Base-by-base conservation (phyloP, 2,113 vertebrate species). In the Channa argus region DNA sequence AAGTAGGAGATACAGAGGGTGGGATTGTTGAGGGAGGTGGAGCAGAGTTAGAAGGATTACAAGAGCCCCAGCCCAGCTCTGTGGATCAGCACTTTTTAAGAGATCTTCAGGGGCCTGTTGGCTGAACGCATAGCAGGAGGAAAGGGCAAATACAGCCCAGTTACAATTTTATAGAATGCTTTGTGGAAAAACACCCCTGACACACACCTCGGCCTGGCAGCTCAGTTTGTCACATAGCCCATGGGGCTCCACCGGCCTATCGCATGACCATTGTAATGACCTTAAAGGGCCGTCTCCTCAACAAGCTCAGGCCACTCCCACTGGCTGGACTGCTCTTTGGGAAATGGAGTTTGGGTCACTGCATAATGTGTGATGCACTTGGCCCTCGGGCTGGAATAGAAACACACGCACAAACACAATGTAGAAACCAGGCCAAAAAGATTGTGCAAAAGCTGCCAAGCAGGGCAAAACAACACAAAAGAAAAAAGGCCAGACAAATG, bases 141-240 rank as follows among this genome's bases (percentile, higher is more conserved):
- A 94, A 94, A 94, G 93, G 94, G 93, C 91, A 94, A 94, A 92
- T 86, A 88, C 88, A 86, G 89, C 84, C 89, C 92, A 91, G 92
- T 94, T 94, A 93, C 92, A 92, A 92, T 94, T 94, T 94, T 94
- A 94, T 94, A 92, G 93, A 94, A 93, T 92, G 93, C 92, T 94
- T 94, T 94, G 93, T 94, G 93, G 90, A 94, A 94, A 94, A 94
- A 94, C 93, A 94, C 94, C 93, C 94, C 92, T 92, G 94, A 94
- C 92, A 92, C 93, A 93, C 90, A 94, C 93, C 93, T 94, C 84
- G 71, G 85, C 71, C 79, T 90, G 89, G 90, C 92, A 93, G 91
- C 85, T 85, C 91, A 66, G 90, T 94, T 92, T 92, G 94, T 94
- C 93, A 94, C 92, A 74, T 83, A 92, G 89, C 94, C 92, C 94